Evolutionary conservation across 2,113 vertebrate species (phyloP).

Genomic region (Cryptomyrus ogoouensis): DNA sequence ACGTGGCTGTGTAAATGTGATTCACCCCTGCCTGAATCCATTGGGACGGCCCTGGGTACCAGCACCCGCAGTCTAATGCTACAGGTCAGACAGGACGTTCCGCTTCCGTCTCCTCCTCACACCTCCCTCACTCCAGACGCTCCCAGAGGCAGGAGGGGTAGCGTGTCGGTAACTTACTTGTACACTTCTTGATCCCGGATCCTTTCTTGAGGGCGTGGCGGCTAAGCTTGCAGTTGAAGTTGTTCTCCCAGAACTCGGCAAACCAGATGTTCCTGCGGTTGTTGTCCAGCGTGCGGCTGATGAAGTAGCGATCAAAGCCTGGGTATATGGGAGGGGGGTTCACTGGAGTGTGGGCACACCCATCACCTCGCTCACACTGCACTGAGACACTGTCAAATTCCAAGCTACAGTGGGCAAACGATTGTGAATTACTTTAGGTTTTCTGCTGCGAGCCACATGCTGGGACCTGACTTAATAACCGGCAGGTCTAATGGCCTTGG

Average conservation of each 20-base stretch:
- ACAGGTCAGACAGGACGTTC: neutral
- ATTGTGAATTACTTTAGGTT: neutral
- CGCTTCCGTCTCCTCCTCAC: neutral
- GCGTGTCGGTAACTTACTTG: slow-evolving; percentile 68
- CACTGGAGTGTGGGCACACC: neutral
- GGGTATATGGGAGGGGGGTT: neutral
- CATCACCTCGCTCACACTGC: neutral
- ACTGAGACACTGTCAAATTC: neutral
- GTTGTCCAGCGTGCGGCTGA: slow-evolving; percentile 88
- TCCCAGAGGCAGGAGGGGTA: neutral
- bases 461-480: neutral
- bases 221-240: slow-evolving; percentile 93
- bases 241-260: slow-evolving; percentile 94
- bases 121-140: neutral
- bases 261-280: slow-evolving; percentile 97
- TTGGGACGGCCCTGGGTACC: neutral
- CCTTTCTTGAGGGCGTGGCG: slow-evolving; percentile 84
- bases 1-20: neutral
- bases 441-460: neutral
- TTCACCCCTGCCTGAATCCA: neutral
- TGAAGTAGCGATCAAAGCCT: slow-evolving; percentile 95
- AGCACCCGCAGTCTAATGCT: neutral
- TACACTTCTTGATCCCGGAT: slow-evolving; percentile 88
- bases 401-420: neutral
- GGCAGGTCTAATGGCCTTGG: neutral